A percentile compares a stretch with the other conserved stretches of the same genome.
Evolutionary conservation across 2,888 invertebrate species (phyloP).

Genomic region (Sepiola atlantica): DNA sequence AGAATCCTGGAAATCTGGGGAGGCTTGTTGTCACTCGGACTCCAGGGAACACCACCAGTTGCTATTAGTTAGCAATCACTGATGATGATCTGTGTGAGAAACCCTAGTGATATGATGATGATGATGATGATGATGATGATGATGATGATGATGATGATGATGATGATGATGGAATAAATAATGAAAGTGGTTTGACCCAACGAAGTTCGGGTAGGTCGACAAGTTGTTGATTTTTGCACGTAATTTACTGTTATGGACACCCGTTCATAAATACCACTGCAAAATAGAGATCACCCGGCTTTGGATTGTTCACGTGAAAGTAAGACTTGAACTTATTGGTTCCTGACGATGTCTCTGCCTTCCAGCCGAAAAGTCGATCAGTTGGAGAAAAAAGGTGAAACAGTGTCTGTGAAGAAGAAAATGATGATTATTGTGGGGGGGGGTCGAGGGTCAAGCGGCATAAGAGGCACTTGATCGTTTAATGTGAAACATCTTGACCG

Average conservation of each 20-base stretch:
- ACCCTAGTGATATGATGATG: no score
- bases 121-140: no score
- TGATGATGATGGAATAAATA: no score
- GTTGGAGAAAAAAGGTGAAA: neutral
- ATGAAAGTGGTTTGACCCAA: no score
- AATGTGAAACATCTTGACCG: constrained; percentile 7
- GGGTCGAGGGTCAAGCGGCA: neutral
- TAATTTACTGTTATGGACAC: neutral
- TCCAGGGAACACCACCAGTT: no score
- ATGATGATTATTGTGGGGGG: no score
- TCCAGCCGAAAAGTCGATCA: neutral
- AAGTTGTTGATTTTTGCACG: neutral
- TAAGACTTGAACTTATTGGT: neutral
- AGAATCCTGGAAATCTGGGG: no score
- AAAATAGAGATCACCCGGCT: neutral
- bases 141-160: no score
- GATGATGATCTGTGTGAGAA: no score
- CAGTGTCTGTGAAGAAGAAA: neutral
- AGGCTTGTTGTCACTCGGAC: no score
- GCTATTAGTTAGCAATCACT: no score
- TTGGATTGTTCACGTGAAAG: constrained; percentile 14
- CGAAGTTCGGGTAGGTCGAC: no score
- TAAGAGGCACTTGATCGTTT: neutral
- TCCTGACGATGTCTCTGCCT: neutral
- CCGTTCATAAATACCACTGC: neutral